Evolutionary conservation across 2,113 vertebrate genomes (phyloP).

Genomic region (Myocastor coypus): DNA sequence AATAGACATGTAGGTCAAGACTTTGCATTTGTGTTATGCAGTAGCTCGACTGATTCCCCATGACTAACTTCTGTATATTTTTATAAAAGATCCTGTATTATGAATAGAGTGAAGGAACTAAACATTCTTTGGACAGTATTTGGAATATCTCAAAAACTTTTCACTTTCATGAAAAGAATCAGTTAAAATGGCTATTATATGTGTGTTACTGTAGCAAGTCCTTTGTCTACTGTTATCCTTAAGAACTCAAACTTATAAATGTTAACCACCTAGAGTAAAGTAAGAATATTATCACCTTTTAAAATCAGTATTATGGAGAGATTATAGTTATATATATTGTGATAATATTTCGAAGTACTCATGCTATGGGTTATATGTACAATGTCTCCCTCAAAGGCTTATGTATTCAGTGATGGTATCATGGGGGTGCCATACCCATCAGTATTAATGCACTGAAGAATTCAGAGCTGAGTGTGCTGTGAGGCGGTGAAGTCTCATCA

Average conservation of each 20-base stretch:
- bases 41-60: not conserved
- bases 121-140: not conserved
- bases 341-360: slow-evolving; percentile 26
- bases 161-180: slow-evolving; percentile 14
- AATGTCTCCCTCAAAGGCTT: not conserved
- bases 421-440: not conserved
- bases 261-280: not conserved
- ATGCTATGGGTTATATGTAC: not conserved
- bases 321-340: not conserved
- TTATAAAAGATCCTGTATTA: not conserved
- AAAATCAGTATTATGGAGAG: not conserved
- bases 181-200: not conserved
- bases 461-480: not conserved
- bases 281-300: not conserved
- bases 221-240: not conserved
- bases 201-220: not conserved
- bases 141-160: not conserved
- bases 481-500: not conserved
- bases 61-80: not conserved
- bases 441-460: not conserved
- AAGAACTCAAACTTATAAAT: not conserved
- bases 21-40: not conserved
- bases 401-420: not conserved
- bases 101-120: not conserved
- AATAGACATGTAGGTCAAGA: not conserved